phyloP scores from a whole-genome alignment of 2,113 vertebrate species.

The Poicephalus gulielmi region DNA sequence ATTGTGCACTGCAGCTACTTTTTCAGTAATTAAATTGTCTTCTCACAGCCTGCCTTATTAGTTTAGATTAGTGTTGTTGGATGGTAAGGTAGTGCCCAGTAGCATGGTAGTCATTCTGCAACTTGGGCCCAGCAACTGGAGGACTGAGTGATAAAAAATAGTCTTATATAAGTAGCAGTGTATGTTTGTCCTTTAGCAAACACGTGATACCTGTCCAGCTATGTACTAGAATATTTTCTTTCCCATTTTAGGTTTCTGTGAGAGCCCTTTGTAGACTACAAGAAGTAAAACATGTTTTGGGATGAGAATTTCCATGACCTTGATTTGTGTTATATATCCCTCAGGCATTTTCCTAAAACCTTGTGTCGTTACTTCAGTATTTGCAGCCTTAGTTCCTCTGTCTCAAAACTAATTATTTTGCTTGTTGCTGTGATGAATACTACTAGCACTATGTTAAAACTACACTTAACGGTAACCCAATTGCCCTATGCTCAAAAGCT shows the following conservation, averaged over 20 bases:
- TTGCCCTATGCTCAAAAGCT: background rate
- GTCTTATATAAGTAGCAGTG: background rate
- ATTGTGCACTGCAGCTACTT: background rate
- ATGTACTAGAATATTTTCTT: background rate
- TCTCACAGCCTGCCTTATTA: background rate
- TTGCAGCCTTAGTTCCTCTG: slow-evolving; percentile 10
- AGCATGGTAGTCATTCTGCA: background rate
- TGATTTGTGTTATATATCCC: background rate
- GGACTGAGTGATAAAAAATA: background rate
- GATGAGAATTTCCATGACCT: background rate
- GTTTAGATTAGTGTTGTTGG: background rate
- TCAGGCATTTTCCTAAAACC: background rate
- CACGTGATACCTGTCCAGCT: background rate
- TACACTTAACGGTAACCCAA: background rate
- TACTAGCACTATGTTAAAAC: background rate
- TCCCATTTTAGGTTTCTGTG: background rate
- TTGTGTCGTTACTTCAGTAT: background rate
- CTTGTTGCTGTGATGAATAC: slow-evolving; percentile 5
- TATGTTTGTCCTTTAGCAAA: background rate
- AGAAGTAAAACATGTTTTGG: background rate
- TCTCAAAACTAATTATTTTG: slow-evolving; percentile 41
- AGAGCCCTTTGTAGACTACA: background rate
- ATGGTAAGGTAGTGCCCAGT: background rate
- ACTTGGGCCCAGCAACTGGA: accelerated
- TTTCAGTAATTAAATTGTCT: background rate